A percentile compares a stretch with the other conserved stretches of the same genome.
phyloP scores from a whole-genome alignment of 2,113 vertebrate species.

The Echinops telfairi region DNA sequence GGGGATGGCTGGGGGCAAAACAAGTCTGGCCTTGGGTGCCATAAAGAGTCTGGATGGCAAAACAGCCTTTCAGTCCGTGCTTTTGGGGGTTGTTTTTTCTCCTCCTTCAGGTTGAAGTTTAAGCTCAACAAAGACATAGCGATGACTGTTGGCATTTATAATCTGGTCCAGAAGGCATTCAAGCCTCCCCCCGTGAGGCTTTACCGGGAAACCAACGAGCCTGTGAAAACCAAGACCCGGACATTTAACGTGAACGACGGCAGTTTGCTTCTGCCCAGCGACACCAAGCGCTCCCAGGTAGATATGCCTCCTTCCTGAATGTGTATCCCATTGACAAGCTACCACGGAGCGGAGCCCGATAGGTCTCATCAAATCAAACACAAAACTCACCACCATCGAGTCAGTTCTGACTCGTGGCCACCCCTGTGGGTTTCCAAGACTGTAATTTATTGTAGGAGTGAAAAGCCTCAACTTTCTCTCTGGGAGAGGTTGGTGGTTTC shows the following conservation, averaged over 20 bases:
- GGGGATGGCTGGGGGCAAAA: neutral
- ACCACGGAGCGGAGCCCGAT: neutral
- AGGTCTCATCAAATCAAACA: neutral
- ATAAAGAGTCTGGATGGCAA: constrained; percentile 21
- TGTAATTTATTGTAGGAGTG: too few species aligned
- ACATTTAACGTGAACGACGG: constrained; percentile 95
- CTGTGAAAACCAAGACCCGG: constrained; percentile 94
- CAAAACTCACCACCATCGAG: too few species aligned
- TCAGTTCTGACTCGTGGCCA: too few species aligned
- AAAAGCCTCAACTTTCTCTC: too few species aligned
- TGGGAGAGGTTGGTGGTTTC: too few species aligned
- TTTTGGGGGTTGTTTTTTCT: constrained; percentile 12
- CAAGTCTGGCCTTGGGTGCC: neutral
- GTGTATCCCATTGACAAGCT: neutral
- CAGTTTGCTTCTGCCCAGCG: constrained; percentile 95
- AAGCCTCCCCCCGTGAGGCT: constrained; percentile 91
- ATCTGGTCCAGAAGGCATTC: constrained; percentile 87
- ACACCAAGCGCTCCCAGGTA: constrained; percentile 97
- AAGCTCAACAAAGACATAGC: constrained; percentile 90
- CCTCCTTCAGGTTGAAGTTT: constrained; percentile 89
- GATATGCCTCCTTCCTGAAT: neutral
- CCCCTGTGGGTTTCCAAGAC: too few species aligned
- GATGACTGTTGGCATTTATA: constrained; percentile 92
- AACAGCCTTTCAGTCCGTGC: neutral
- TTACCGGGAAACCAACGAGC: constrained; percentile 95